A percentile compares a stretch with the other conserved stretches of the same genome.
Evolutionary conservation across 1,140 invertebrate species (phyloP).

Genomic region (Oreohelix idahoensis): DNA sequence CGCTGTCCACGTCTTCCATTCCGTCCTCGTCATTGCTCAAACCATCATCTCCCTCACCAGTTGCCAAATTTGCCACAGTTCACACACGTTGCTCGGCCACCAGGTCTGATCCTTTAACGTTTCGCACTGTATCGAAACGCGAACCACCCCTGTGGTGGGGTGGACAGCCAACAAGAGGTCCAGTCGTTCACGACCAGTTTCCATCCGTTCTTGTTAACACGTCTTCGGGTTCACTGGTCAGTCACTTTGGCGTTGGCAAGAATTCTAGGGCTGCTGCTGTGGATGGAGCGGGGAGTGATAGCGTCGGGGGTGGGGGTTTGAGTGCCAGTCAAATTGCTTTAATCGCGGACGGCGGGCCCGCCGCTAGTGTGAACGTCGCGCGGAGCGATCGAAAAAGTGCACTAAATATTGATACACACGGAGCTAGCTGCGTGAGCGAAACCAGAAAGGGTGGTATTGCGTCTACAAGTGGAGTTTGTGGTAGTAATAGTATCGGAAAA

Average conservation of each 20-base stretch:
- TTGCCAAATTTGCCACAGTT: neutral
- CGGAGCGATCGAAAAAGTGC: conserved; percentile 9
- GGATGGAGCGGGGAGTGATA: neutral
- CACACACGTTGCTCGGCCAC: conserved; percentile 27
- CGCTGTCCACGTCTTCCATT: conserved; percentile 20
- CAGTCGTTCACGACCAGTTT: neutral
- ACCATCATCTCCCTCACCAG: neutral
- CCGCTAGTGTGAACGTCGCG: neutral
- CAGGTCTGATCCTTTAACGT: conserved; percentile 23
- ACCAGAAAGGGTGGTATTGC: neutral
- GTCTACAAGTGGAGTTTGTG: neutral
- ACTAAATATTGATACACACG: conserved; percentile 2
- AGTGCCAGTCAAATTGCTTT: neutral
- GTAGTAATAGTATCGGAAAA: neutral
- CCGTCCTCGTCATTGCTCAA: neutral
- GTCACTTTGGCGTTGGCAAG: too few species aligned
- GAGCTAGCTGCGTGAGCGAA: neutral
- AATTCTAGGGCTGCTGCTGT: neutral
- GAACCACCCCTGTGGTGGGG: neutral
- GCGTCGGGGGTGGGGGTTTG: neutral
- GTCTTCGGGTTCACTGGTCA: neutral
- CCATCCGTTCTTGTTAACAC: neutral
- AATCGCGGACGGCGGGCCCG: neutral
- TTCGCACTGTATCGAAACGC: neutral
- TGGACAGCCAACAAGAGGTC: neutral